These are phyloP conservation scores for Centrocercus urophasianus DNA, from an alignment of 2,113 vertebrate genomes.

Conservation along the genomic window DNA sequence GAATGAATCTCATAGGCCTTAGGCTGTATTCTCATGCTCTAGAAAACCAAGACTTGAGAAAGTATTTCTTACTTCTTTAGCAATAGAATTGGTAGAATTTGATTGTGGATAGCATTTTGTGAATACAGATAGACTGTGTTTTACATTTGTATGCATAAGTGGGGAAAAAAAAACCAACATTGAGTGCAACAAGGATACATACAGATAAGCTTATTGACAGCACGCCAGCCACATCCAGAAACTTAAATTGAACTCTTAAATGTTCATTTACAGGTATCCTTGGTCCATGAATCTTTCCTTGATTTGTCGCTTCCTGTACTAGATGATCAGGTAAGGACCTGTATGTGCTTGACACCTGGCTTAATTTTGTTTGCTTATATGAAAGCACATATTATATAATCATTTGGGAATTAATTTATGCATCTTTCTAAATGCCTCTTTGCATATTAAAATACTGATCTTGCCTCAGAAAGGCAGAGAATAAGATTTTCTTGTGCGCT, in stretches of 20 bases:
- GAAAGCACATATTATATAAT: not conserved
- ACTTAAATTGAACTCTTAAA: not conserved
- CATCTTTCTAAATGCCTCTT: not conserved
- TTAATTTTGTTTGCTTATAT: not conserved
- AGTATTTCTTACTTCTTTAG: not conserved
- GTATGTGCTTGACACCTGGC: not conserved
- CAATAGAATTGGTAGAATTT: not conserved
- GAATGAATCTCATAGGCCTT: not conserved
- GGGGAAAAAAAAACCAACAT: not conserved
- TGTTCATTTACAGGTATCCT: constrained; percentile 86
- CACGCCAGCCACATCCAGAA: not conserved
- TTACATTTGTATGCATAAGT: not conserved
- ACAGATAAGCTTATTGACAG: not conserved
- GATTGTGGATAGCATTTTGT: not conserved
- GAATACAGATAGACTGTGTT: not conserved
- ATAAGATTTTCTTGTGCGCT: not conserved
- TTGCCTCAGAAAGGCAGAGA: not conserved
- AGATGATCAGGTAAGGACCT: constrained; percentile 89
- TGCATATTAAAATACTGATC: not conserved
- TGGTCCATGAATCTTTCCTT: constrained; percentile 94
- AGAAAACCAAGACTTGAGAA: not conserved
- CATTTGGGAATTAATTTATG: not conserved
- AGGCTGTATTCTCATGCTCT: not conserved
- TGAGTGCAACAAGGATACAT: not conserved
- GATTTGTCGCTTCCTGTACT: constrained; percentile 95